Evolutionary conservation across 92 coral and sea anemone species (phyloP), one percentile per base, ranked within the genome.

Genomic region (Phenganax stokvisi): DNA sequence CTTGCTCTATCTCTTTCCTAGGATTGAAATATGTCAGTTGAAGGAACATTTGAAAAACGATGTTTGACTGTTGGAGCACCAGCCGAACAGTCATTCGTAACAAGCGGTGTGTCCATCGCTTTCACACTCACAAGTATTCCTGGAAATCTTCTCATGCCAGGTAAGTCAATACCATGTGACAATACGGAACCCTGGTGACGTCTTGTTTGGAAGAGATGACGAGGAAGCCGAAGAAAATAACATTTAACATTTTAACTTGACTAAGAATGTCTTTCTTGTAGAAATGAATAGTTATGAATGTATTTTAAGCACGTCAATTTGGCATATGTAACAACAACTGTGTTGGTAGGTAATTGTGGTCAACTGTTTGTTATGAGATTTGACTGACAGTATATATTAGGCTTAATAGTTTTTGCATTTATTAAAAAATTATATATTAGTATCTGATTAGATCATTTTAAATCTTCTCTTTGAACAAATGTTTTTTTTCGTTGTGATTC

Each of bases 111-210:
- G 27, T 85, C 87, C 29, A 57, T 59, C 30, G 57, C 79, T 11
- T 76, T 85, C 17, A 84, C 63, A 7, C 37, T 85, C 28, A 72
- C 81, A 25, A 85, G 76, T 17, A 79, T 85, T 28, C 84, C 87
- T 7, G 87, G 87, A 65, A 85, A 85, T 31, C 12, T 85, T 20
- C 84, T 85, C 11, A 69, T 85, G 25, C 25, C 25, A 20, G 25
- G 25, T 20, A 20, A 20, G 25, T 81, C 25, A 75, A 66, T 84
- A 85, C 81, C 88, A 88, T 88, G 80, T 59, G 90, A 88, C 84
- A 88, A 88, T 88, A 88, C 90, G 16, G 16, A 80, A 85, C 68
- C 83, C 83, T 28, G 65, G 28, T 79, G 61, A 79, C 51, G 74
- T 51, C 3, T 13, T 79, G 6, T 79, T 79, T 57, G 68, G 74